Evolutionary conservation across 2,888 invertebrate genomes (phyloP).

Genomic region (Trichopria drosophilae): DNA sequence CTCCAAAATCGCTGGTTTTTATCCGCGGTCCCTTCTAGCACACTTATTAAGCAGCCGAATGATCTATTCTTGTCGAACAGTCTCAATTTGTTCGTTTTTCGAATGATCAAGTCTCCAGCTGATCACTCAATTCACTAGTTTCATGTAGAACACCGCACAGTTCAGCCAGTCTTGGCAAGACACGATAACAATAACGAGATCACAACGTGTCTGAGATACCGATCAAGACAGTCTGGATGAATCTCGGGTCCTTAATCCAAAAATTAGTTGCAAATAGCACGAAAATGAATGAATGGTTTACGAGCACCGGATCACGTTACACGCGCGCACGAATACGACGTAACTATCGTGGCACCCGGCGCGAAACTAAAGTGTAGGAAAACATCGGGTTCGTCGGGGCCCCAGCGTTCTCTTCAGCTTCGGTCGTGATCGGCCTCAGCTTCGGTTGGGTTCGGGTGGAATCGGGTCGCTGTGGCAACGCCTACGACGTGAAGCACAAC

Average conservation of each 20-base stretch:
- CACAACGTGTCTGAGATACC: too few relatives aligned
- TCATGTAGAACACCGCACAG: constrained; percentile 13
- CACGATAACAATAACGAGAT: too few relatives aligned
- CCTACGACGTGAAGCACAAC: constrained; percentile 45
- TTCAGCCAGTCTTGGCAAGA: too few relatives aligned
- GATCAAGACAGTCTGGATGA: too few relatives aligned
- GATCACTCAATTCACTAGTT: constrained; percentile 16
- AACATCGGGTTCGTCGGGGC: constrained; percentile 47
- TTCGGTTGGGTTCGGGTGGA: constrained; percentile 37
- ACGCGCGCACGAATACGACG: constrained; percentile 46
- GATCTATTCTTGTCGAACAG: too few relatives aligned
- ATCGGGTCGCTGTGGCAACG: constrained; percentile 39
- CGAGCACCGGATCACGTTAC: constrained; percentile 10
- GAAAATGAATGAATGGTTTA: too few relatives aligned
- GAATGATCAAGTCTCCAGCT: not conserved
- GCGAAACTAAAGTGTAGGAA: constrained; percentile 57
- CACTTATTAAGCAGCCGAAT: too few relatives aligned
- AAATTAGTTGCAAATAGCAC: too few relatives aligned
- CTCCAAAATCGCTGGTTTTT: constrained; percentile 12
- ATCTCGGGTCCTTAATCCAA: too few relatives aligned
- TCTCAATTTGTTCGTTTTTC: too few relatives aligned
- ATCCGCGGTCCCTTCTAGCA: not conserved
- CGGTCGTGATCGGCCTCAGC: constrained; percentile 17
- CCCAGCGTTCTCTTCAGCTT: constrained; percentile 46
- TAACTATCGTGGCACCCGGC: constrained; percentile 58